A percentile compares a stretch with the other conserved stretches of the same genome.
Conservation (phyloP, 2,113 vertebrate genomes). For the Eulemur rufifrons region DNA sequence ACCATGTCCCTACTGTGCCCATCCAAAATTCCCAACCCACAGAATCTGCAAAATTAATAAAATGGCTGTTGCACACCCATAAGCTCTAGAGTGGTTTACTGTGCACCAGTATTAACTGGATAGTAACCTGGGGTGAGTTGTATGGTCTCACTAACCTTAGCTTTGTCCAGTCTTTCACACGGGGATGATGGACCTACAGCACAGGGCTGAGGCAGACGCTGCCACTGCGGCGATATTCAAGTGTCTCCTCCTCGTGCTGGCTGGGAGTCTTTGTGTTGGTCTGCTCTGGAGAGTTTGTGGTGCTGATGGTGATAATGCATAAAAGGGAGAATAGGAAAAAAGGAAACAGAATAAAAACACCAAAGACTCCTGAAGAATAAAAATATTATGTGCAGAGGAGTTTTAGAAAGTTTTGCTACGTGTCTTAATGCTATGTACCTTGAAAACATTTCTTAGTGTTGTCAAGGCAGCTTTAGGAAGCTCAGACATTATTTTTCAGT, state of each 20-base stretch:
- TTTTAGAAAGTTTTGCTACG: not conserved
- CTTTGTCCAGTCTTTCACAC: not conserved
- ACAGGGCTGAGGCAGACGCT: not conserved
- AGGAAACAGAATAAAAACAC: not conserved
- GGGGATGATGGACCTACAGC: not conserved
- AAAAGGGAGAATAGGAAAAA: not conserved
- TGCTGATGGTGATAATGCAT: not conserved
- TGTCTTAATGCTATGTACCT: not conserved
- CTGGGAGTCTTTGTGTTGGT: not conserved
- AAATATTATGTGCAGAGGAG: not conserved
- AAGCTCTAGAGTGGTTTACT: not conserved
- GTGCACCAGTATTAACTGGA: not conserved
- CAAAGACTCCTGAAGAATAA: not conserved
- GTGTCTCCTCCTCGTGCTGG: not conserved
- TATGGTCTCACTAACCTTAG: not conserved
- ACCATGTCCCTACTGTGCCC: too few species aligned
- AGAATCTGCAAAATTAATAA: not conserved
- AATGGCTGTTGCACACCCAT: accelerated
- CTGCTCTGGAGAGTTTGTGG: not conserved
- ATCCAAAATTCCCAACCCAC: not conserved
- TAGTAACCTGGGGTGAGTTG: not conserved
- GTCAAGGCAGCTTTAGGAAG: not conserved
- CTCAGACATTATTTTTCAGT: not conserved
- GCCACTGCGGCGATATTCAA: not conserved
- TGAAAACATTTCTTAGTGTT: not conserved